These are phyloP conservation scores for Dromiciops gliroides DNA, from an alignment of 2,113 vertebrate species.

Conservation along the genomic window DNA sequence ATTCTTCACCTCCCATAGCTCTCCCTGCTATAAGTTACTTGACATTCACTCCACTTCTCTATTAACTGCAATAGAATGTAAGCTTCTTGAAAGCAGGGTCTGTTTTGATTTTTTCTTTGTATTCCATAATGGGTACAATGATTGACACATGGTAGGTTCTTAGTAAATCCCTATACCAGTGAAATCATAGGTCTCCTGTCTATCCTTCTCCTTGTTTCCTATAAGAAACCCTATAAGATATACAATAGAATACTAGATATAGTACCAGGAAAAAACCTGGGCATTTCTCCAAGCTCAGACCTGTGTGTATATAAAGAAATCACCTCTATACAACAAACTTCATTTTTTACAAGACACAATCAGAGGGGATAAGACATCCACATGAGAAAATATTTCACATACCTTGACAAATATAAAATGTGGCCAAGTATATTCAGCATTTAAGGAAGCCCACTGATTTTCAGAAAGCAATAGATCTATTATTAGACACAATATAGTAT, in stretches of 20 bases:
- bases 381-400: not conserved
- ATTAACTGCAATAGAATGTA: too few relatives aligned
- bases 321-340: not conserved
- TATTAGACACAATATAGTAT: slow-evolving; percentile 49
- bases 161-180: not conserved
- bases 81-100: too few relatives aligned
- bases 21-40: too few relatives aligned
- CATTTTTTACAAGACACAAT: not conserved
- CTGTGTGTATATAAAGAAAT: slow-evolving; percentile 40
- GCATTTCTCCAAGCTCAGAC: not conserved
- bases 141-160: too few relatives aligned
- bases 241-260: not conserved
- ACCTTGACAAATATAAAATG: slow-evolving; percentile 45
- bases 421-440: slow-evolving; percentile 17
- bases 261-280: not conserved
- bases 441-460: slow-evolving; percentile 42
- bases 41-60: too few relatives aligned
- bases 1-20: too few relatives aligned
- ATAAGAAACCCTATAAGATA: not conserved
- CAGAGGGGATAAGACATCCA: slow-evolving; percentile 21
- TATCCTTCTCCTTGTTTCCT: not conserved
- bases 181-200: not conserved
- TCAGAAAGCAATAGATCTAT: slow-evolving; percentile 33
- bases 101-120: too few relatives aligned
- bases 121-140: too few relatives aligned